Evolutionary conservation across 2,797 vertebrate genomes (phyloP), one percentile per base, ranked within the genome.

Genomic region (Parotocinclus haroldoi): DNA sequence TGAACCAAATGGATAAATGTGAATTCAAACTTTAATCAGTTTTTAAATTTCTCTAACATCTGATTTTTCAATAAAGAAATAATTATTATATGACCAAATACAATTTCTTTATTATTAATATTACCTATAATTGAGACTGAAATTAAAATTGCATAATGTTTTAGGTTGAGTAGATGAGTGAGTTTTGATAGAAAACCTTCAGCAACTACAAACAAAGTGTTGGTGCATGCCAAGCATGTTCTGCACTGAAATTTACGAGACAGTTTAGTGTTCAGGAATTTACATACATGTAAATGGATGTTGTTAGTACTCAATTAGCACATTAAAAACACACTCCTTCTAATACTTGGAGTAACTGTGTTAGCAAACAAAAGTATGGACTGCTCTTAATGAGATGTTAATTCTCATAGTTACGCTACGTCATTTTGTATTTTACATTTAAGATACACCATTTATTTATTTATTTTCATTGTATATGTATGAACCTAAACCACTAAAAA

Each of bases 251-350:
- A 67, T 88, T 90, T 85, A 88, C 82, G 80, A 78, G 81, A 69
- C 72, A 12, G 68, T 86, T 89, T 87, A 87, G 78, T 80, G 76
- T 83, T 50, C 64, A 61, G 54, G 63, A 73, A 76, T 72, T 78
- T 59, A 81, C 75, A 66, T 80, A 77, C 84, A 83, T 83, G 84
- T 76, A 82, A 73, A 72, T 77, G 58, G 77, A 78, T 53, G 66
- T 76, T 80, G 80, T 88, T 87, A 83, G 79, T 84, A 87, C 87
- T 79, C 78, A 85, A 78, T 87, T 87, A 86, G 68, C 72, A 57
- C 81, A 54, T 46, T 76, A 68, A 82, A 83, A 81, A 68, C 68
- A 68, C 77, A 63, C 82, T 79, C 69, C 76, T 68, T 64, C 37
- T 61, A 19, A 17, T 46, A 40, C 54, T 52, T 58, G 74, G 65